Base-by-base conservation (phyloP, 2,113 vertebrate genomes). In the Sylvietta virens region DNA sequence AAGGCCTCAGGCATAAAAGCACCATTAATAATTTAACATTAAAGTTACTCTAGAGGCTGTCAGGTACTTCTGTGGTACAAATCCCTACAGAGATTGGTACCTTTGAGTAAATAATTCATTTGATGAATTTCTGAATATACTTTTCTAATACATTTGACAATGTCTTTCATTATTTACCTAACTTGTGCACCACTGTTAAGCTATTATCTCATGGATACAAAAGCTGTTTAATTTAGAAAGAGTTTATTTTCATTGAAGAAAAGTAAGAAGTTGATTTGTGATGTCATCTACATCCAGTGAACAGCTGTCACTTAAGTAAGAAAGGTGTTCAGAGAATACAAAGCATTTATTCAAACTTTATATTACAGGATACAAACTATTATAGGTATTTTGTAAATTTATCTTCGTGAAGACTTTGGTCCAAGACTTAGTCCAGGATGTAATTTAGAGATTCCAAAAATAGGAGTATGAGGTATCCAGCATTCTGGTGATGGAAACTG, bases 11-110 rank as follows among this genome's bases (percentile, higher is more conserved):
- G 39, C 30, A 65, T 66, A 73, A 93, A 96, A 90, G 28, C 22
- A 62, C 44, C 9, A 51, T 95, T 81, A 95, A 94, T 72, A 91
- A 92, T 89, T 92, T 82, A 90, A 77, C 14, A 80, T 56, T 70
- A 54, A 95, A 93, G 13, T 72, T 82, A 62, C 73, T 33, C 53
- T 76, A 42, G 81, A 80, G 39, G 16, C 53, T 86, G 50, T 42
- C 74, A 76, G 19, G 65, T 42, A 72, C 21, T 65, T 85, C 39
- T 72, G 58, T 91, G 66, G 24, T 66, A 82, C 78, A 90, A 90
- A 80, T 72, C 78, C 42, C 65, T 57, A 54, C 53, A 72, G 13
- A 61, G 45, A 57, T 16, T 81, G n/a, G 50, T 65, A 57, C 42
- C 20, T 61, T 11, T 72, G 81, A n/a, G 20, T 61, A 37, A 95